Conservation (phyloP, 2,888 invertebrate species). For the Aphodius sticticus region DNA sequence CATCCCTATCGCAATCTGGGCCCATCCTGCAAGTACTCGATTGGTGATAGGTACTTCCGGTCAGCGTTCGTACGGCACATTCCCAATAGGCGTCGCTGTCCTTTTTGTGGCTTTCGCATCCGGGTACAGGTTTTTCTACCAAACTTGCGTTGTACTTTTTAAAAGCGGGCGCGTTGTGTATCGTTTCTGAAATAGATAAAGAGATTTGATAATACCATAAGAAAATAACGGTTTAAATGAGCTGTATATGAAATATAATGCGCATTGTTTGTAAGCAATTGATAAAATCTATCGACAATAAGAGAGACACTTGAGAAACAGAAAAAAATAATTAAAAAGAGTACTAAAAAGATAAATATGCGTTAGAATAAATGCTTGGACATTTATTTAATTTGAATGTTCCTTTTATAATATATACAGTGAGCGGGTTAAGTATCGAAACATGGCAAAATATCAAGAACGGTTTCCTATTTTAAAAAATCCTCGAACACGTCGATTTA, state of each 20-base stretch:
- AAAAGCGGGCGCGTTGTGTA: conserved; percentile 53
- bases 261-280: too few species aligned
- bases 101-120: conserved; percentile 60
- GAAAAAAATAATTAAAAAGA: neutral
- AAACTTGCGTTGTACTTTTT: conserved; percentile 59
- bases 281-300: too few species aligned
- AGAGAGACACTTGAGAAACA: too few species aligned
- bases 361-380: too few species aligned
- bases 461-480: too few species aligned
- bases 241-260: neutral
- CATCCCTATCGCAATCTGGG: conserved; percentile 65
- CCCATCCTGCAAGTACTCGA: conserved; percentile 77
- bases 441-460: too few species aligned
- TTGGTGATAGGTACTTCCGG: conserved; percentile 48
- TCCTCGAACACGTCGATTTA: too few species aligned
- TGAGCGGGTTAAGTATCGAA: too few species aligned
- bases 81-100: conserved; percentile 75
- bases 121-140: conserved; percentile 55
- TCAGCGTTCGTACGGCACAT: conserved; percentile 64
- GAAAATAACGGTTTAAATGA: neutral
- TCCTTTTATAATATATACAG: too few species aligned
- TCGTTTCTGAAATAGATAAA: too few species aligned
- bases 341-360: neutral
- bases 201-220: too few species aligned
- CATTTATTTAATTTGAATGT: too few species aligned